Evolutionary conservation across 2,797 vertebrate genomes (phyloP).

Genomic region (Myotis vivesi): DNA sequence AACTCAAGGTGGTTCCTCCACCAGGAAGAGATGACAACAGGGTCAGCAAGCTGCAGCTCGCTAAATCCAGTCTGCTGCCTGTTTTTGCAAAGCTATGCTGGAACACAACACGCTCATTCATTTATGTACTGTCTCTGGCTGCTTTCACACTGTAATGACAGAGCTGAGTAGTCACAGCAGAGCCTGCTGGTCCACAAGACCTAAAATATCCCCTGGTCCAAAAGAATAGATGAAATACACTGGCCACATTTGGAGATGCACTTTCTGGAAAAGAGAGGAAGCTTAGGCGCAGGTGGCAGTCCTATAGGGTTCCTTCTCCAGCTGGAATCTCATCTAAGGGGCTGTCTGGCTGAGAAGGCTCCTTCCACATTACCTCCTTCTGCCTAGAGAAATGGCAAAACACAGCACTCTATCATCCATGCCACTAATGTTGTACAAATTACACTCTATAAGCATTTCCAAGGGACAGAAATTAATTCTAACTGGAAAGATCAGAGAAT

Average conservation of each 20-base stretch:
- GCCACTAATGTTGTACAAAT: background rate
- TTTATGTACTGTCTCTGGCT: background rate
- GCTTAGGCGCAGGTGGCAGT: background rate
- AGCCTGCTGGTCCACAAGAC: background rate
- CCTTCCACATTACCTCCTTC: background rate
- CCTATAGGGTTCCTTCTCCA: background rate
- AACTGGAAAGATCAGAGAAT: background rate
- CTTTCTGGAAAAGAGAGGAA: background rate
- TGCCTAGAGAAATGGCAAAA: background rate
- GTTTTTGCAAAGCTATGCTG: slow-evolving; percentile 31
- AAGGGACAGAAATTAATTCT: background rate
- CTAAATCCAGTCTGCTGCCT: background rate
- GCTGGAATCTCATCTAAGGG: background rate
- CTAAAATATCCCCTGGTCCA: background rate
- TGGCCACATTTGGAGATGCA: background rate
- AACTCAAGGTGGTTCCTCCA: background rate
- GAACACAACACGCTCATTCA: background rate
- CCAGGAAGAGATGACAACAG: background rate
- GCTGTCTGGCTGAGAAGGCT: background rate
- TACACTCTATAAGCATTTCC: background rate
- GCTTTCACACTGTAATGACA: background rate
- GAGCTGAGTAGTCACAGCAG: background rate
- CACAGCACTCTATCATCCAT: background rate
- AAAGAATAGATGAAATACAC: background rate
- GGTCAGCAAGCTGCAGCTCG: background rate